Evolutionary conservation across 2,888 invertebrate genomes (phyloP).

Genomic region (Barypeithes pellucidus): DNA sequence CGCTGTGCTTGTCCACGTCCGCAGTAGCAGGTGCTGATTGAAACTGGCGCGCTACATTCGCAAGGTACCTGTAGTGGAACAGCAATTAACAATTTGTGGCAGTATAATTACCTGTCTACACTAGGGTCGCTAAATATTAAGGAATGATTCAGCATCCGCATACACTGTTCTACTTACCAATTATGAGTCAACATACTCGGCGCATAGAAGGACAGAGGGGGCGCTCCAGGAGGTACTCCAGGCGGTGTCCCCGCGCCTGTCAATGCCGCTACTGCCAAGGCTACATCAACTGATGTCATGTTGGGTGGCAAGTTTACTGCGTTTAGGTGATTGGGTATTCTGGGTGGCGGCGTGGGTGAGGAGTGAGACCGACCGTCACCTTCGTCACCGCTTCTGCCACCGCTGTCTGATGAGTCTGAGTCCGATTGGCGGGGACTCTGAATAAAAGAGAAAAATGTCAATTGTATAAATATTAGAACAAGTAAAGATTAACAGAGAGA

Average conservation of each 20-base stretch:
- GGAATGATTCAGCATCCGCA: no score
- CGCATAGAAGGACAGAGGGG: constrained; percentile 67
- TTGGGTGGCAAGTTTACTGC: constrained; percentile 59
- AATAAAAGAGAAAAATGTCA: constrained; percentile 53
- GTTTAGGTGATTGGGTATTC: constrained; percentile 39
- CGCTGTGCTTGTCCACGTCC: constrained; percentile 57
- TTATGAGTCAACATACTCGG: constrained; percentile 64
- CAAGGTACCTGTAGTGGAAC: constrained; percentile 68
- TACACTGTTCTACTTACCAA: constrained; percentile 53
- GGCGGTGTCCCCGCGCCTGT: constrained; percentile 71
- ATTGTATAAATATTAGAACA: no score
- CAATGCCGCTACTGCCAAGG: constrained; percentile 79
- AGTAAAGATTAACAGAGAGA: no score
- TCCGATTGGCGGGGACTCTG: constrained; percentile 81
- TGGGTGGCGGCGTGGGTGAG: constrained; percentile 67
- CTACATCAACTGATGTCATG: constrained; percentile 76
- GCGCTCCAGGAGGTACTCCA: constrained; percentile 65
- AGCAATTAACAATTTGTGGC: background rate
- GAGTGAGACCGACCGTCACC: constrained; percentile 70
- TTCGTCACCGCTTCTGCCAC: constrained; percentile 72
- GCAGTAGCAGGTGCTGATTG: constrained; percentile 63
- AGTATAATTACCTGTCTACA: no score
- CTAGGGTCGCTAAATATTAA: no score
- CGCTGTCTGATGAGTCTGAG: constrained; percentile 78
- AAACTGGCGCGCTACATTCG: constrained; percentile 73